Percentiles rank a stretch among this genome's conserved stretches.
Evolutionary conservation across 37 sponge, comb jelly and placozoan genomes (phyloP).

Genomic region (Ephydatia muelleri): DNA sequence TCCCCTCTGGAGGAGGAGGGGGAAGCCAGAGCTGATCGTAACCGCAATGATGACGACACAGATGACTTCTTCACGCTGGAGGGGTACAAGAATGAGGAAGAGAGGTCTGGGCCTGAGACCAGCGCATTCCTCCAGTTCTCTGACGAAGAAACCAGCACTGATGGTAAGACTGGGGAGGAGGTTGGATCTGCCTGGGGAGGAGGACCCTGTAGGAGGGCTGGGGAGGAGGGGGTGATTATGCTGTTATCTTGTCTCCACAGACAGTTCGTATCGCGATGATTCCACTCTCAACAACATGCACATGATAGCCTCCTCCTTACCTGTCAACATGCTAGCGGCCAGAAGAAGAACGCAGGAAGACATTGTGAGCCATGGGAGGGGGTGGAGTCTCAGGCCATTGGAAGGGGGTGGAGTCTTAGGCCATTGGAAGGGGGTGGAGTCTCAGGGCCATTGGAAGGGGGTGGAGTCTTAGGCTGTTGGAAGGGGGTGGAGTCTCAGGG

Average conservation of each 20-base stretch:
- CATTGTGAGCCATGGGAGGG: background rate
- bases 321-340: constrained; percentile 51
- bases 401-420: too few species aligned
- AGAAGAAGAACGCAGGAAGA: background rate
- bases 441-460: too few species aligned
- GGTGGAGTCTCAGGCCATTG: too few species aligned
- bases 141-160: constrained; percentile 71
- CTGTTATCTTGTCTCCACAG: constrained; percentile 6
- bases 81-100: background rate
- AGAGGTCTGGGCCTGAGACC: background rate
- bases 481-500: too few species aligned
- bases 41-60: background rate
- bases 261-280: constrained; percentile 49
- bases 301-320: constrained; percentile 48
- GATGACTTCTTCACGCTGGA: background rate
- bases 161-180: constrained; percentile 35
- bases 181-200: too few species aligned
- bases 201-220: background rate
- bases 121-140: constrained; percentile 45
- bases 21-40: too few species aligned
- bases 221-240: background rate
- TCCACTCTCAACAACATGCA: background rate
- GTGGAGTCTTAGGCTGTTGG: too few species aligned
- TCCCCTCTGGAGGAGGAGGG: too few species aligned
- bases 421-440: too few species aligned